These are phyloP conservation scores for Ctenopoma multispine DNA, from an alignment of 2,797 vertebrate species.

Conservation along the genomic window DNA sequence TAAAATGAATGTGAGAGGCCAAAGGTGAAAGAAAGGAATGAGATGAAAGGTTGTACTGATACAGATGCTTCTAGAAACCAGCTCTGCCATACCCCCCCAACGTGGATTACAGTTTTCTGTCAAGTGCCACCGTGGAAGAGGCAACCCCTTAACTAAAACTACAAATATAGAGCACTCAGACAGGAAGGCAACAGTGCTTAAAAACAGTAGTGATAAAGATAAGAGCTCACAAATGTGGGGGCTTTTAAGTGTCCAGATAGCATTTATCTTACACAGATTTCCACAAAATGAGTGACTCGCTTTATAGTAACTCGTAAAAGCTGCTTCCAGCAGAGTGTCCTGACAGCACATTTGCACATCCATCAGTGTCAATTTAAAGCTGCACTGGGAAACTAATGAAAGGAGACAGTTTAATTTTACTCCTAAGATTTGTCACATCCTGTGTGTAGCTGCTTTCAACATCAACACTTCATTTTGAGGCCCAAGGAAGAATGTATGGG, in stretches of 20 bases:
- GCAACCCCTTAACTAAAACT: slow-evolving; percentile 1
- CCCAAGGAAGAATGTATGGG: not conserved
- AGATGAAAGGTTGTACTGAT: slow-evolving; percentile 25
- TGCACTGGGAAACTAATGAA: not conserved
- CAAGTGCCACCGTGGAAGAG: too few species aligned
- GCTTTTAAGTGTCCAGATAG: slow-evolving; percentile 6
- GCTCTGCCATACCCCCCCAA: too few species aligned
- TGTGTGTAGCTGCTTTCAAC: not conserved
- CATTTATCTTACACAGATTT: slow-evolving; percentile 12
- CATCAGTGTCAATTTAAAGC: slow-evolving; percentile 17
- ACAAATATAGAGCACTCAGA: slow-evolving; percentile 29
- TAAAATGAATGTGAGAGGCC: slow-evolving; percentile 8
- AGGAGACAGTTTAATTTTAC: slow-evolving; percentile 1
- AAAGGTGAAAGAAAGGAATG: slow-evolving; percentile 52
- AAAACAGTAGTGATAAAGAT: slow-evolving; percentile 5
- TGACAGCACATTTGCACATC: not conserved
- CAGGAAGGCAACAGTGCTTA: slow-evolving; percentile 4
- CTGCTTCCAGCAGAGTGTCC: not conserved
- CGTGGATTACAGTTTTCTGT: too few species aligned
- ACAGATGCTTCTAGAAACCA: slow-evolving; percentile 10
- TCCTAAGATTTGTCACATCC: not conserved
- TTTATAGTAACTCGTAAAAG: not conserved
- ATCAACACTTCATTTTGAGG: not conserved
- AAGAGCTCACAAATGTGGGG: slow-evolving; percentile 3
- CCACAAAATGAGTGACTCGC: slow-evolving; percentile 16